These are phyloP conservation scores for Odiellus spinosus DNA, from an alignment of 2,888 invertebrate genomes.

Conservation along the genomic window DNA sequence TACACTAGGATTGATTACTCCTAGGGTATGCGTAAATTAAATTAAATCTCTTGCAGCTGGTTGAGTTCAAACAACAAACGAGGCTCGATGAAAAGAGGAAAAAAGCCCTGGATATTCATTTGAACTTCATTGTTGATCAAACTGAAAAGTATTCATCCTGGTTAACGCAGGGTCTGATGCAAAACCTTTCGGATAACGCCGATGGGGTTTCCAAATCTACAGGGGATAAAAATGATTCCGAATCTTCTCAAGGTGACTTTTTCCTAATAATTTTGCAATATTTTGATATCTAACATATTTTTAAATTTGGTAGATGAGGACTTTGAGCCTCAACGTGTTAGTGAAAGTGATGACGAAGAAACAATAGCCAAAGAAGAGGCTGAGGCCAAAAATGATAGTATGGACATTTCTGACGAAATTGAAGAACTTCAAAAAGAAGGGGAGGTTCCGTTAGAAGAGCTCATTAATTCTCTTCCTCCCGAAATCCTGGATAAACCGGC, in stretches of 20 bases:
- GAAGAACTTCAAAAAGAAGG: conserved; percentile 75
- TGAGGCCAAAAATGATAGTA: conserved; percentile 29
- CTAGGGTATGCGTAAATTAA: not conserved
- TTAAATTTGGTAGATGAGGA: conserved; percentile 52
- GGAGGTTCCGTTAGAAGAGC: conserved; percentile 69
- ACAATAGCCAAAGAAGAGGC: conserved; percentile 63
- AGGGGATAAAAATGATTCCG: no score
- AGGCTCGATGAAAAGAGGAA: conserved; percentile 86
- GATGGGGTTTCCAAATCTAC: no score
- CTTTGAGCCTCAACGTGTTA: conserved; percentile 57
- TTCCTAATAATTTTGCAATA: not conserved
- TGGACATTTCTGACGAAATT: conserved; percentile 50
- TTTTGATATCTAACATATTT: not conserved
- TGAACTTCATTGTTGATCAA: conserved; percentile 94
- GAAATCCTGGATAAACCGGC: conserved; percentile 47
- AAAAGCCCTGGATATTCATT: conserved; percentile 84
- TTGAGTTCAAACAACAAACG: conserved; percentile 82
- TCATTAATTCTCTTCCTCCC: conserved; percentile 60
- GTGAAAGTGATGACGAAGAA: conserved; percentile 76
- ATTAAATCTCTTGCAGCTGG: conserved; percentile 40
- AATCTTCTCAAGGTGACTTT: not conserved
- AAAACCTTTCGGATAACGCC: conserved; percentile 29
- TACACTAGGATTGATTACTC: no score
- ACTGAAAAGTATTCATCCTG: conserved; percentile 92
- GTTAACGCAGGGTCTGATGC: conserved; percentile 68